phyloP scores from a whole-genome alignment of 2,797 vertebrate species.

The Parotocinclus haroldoi region DNA sequence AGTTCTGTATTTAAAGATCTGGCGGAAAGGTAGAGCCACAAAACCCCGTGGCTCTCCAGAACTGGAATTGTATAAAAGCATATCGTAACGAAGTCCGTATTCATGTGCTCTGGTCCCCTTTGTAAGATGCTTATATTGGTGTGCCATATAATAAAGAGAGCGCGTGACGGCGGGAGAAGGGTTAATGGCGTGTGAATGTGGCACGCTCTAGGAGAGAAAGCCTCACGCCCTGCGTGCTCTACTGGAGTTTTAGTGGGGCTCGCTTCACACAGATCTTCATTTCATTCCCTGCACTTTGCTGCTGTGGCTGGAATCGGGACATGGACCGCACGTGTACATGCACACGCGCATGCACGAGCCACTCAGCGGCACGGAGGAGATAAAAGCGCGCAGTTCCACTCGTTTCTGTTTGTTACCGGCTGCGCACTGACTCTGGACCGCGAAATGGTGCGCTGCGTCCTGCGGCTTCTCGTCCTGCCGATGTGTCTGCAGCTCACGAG shows the following conservation, averaged over 20 bases:
- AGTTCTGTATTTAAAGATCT: conserved; percentile 2
- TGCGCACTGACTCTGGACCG: neutral
- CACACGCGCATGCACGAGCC: conserved; percentile 1
- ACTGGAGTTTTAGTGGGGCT: neutral
- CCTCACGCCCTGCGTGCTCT: conserved; percentile 3
- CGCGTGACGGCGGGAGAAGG: conserved; percentile 47
- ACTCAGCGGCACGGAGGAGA: conserved; percentile 18
- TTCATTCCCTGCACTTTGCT: neutral
- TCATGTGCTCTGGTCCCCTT: too few relatives aligned
- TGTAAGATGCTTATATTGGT: too few relatives aligned
- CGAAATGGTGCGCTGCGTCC: conserved; percentile 53
- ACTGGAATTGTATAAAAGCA: too few relatives aligned
- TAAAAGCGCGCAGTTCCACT: conserved; percentile 54
- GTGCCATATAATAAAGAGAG: too few relatives aligned
- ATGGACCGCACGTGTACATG: neutral
- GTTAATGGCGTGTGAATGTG: conserved; percentile 56
- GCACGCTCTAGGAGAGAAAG: conserved; percentile 40
- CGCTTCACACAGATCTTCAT: neutral
- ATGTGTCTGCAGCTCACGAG: conserved; percentile 50
- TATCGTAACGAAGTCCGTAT: too few relatives aligned
- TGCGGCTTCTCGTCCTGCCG: conserved; percentile 49
- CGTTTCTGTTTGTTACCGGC: conserved; percentile 37
- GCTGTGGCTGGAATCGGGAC: neutral
- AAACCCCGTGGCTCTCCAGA: neutral
- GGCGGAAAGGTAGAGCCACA: conserved; percentile 6